Conservation (phyloP, 2,888 invertebrate species). For the Thumatha senex region DNA sequence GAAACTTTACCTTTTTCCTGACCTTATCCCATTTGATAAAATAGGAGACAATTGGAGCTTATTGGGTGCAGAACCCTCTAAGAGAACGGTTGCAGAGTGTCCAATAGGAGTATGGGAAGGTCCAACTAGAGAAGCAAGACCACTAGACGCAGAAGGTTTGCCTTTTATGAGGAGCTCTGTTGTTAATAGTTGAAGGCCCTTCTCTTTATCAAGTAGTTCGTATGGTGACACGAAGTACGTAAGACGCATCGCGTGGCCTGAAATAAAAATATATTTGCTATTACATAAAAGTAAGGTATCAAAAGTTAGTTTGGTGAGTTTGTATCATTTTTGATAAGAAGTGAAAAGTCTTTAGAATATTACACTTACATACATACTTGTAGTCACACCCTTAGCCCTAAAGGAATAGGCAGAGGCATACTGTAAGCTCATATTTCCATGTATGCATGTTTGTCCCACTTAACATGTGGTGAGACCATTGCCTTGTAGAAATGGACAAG, state of each 20-base stretch:
- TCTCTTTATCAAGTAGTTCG: constrained; percentile 92
- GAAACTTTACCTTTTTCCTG: constrained; percentile 87
- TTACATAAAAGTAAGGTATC: neutral
- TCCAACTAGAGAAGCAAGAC: constrained; percentile 67
- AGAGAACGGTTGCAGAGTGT: constrained; percentile 93
- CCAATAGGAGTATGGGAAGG: constrained; percentile 87
- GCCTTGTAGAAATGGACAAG: too few species aligned
- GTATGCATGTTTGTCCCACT: too few species aligned
- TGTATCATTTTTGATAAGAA: too few species aligned
- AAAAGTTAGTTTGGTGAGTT: too few species aligned
- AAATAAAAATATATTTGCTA: constrained; percentile 13
- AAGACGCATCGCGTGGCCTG: constrained; percentile 95
- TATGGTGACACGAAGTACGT: constrained; percentile 98
- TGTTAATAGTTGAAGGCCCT: constrained; percentile 88
- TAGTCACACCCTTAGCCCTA: too few species aligned
- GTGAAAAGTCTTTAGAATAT: too few species aligned
- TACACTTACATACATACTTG: too few species aligned
- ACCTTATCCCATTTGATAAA: constrained; percentile 86
- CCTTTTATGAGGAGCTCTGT: constrained; percentile 87
- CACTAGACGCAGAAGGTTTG: constrained; percentile 59
- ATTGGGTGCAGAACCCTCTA: constrained; percentile 94
- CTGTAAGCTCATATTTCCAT: too few species aligned
- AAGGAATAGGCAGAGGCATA: too few species aligned
- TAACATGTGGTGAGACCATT: too few species aligned
- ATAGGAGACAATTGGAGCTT: constrained; percentile 90